Evolutionary conservation across 2,888 invertebrate genomes (phyloP), one percentile per base, ranked within the genome.

Genomic region (Dicranocentrus wangi): DNA sequence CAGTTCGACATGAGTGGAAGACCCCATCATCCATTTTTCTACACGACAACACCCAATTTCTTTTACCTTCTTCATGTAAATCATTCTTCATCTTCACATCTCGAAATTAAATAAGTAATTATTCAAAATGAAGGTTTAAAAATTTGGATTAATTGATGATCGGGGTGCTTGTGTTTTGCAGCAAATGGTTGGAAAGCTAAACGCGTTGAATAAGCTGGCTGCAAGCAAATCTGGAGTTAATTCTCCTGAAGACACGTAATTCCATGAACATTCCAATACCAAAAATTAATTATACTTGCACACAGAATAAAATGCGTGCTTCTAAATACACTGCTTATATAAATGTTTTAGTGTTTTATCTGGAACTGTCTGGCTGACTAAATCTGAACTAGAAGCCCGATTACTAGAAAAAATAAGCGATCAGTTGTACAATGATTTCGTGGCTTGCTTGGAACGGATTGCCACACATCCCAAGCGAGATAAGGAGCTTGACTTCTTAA

Each of bases 1-100:
- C 94, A 96, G 88, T 98, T 98, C 90, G 96, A 96, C 89, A 92
- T 93, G 88, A 92, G 93, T 84, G 99, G 99, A 0, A 91, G 97
- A 86, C 99, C 99, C 0, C 93, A 93, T 88, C 96, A 98, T 89
- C 93, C 92, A 82, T 90, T 99, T 85, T 99, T 98, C 89, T 99
- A 98, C 88, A 99, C 99, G 0, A 92, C 93, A 55, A 93, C 92
- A 87, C 94, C 97, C 0, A 94, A 95, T 88, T 98, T 93, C 88
- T 96, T 94, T 88, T 92, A 94, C 87, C 88, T 94, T 3, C 90
- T 98, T 86, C 93, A 94, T 90, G 97, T 95, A 90, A 91, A 8
- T 51, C n/a, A n/a, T n/a, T n/a, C n/a, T n/a, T n/a, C n/a, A n/a
- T n/a, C n/a, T n/a, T n/a, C n/a, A n/a, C n/a, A n/a, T n/a, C n/a